Evolutionary conservation across 2,888 invertebrate species (phyloP).

Genomic region (Hoplodrina ambigua): DNA sequence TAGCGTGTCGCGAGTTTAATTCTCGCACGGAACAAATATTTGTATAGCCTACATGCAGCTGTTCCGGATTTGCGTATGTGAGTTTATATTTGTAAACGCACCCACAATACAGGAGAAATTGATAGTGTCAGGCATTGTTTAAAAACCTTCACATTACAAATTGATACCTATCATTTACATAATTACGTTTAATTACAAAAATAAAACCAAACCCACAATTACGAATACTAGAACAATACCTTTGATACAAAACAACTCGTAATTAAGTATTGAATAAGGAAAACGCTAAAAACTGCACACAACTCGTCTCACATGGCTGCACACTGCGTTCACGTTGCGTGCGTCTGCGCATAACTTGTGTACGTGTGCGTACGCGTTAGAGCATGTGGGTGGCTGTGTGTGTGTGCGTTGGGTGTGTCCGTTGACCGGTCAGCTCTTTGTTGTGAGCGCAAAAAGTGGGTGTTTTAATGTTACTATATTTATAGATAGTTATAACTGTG

Average conservation of each 20-base stretch:
- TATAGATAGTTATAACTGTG: conserved; percentile 3
- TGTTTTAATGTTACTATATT: conserved; percentile 1
- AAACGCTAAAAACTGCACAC: conserved; percentile 44
- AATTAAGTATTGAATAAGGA: conserved; percentile 40
- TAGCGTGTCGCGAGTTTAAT: too few relatives aligned
- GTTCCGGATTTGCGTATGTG: too few relatives aligned
- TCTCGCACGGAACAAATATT: too few relatives aligned
- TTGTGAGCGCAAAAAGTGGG: conserved; percentile 16
- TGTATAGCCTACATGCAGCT: too few relatives aligned
- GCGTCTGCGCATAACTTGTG: conserved; percentile 19
- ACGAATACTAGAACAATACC: background rate
- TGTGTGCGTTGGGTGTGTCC: conserved; percentile 56
- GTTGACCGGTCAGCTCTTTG: conserved; percentile 48
- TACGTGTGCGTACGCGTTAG: conserved; percentile 1
- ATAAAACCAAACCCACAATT: background rate
- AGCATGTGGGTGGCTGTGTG: background rate
- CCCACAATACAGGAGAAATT: too few relatives aligned
- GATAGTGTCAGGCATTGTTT: too few relatives aligned
- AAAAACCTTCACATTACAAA: too few relatives aligned
- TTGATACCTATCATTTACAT: background rate
- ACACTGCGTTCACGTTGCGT: conserved; percentile 34
- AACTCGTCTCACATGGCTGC: conserved; percentile 34
- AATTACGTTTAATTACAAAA: background rate
- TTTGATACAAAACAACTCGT: background rate
- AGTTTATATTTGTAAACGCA: too few relatives aligned